These are phyloP conservation scores for Nothoprocta pentlandii DNA, from an alignment of 2,113 vertebrate genomes.

Conservation along the genomic window DNA sequence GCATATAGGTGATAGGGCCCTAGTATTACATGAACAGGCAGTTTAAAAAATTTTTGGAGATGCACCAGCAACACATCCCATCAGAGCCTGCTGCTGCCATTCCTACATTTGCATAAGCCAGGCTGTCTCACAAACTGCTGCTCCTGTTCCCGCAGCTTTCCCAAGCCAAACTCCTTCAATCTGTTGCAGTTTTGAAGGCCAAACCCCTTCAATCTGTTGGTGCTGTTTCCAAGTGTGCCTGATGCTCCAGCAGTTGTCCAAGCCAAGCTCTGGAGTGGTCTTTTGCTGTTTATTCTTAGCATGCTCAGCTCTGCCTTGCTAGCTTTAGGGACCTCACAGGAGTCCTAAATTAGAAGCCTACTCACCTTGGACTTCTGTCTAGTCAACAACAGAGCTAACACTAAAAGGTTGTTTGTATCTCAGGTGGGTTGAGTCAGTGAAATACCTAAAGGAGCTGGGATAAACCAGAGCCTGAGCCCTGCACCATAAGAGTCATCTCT, in stretches of 20 bases:
- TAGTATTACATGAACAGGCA: constrained; percentile 70
- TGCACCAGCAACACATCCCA: constrained; percentile 68
- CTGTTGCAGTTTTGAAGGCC: constrained; percentile 70
- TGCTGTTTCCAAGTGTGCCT: constrained; percentile 59
- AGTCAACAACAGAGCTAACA: not conserved
- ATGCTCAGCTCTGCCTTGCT: not conserved
- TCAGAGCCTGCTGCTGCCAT: constrained; percentile 65
- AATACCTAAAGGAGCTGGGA: not conserved
- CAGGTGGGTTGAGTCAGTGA: not conserved
- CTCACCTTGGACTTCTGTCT: not conserved
- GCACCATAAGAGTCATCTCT: not conserved
- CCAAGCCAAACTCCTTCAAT: constrained; percentile 71
- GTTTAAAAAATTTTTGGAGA: constrained; percentile 69
- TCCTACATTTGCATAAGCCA: constrained; percentile 63
- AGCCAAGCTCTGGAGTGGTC: constrained; percentile 40
- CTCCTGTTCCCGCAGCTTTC: constrained; percentile 59
- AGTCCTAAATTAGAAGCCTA: not conserved
- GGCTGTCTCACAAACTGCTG: constrained; percentile 69
- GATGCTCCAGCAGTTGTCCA: constrained; percentile 66
- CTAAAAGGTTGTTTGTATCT: not conserved
- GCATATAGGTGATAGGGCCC: constrained; percentile 72
- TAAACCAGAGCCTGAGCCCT: not conserved
- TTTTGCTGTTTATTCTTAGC: constrained; percentile 52
- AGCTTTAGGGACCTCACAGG: not conserved
- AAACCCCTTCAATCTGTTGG: constrained; percentile 70